Evolutionary conservation across 2,888 invertebrate species (phyloP).

Genomic region (Harpalus rufipes): DNA sequence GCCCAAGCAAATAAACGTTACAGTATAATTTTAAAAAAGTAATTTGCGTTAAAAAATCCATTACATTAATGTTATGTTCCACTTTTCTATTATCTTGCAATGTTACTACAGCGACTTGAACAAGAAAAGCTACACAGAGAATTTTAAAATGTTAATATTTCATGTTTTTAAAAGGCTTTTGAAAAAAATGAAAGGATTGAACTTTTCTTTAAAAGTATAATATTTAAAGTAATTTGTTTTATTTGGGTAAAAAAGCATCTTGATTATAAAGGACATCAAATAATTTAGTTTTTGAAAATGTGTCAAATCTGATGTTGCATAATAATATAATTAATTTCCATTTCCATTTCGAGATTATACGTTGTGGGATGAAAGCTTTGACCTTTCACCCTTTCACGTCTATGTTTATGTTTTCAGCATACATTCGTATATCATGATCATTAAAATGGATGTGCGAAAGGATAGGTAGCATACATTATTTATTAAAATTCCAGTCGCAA

Average conservation of each 20-base stretch:
- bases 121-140: neutral
- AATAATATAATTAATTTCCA: neutral
- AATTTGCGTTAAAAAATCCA: too few species aligned
- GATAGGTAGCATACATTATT: neutral
- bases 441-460: neutral
- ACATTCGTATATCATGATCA: neutral
- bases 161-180: too few species aligned
- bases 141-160: neutral
- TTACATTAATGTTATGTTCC: too few species aligned
- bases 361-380: neutral
- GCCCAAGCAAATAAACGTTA: too few species aligned
- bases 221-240: too few species aligned
- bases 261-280: too few species aligned
- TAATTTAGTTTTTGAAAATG: neutral
- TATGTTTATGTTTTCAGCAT: constrained; percentile 3
- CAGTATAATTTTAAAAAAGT: too few species aligned
- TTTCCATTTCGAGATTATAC: neutral
- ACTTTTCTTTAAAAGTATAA: too few species aligned
- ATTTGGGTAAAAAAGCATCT: too few species aligned
- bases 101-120: neutral
- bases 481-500: neutral
- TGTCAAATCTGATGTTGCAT: neutral
- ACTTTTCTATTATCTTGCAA: neutral
- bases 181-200: too few species aligned
- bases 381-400: neutral